These are phyloP conservation scores for Ips nitidus DNA, from an alignment of 1,140 invertebrate genomes.

Conservation along the genomic window DNA sequence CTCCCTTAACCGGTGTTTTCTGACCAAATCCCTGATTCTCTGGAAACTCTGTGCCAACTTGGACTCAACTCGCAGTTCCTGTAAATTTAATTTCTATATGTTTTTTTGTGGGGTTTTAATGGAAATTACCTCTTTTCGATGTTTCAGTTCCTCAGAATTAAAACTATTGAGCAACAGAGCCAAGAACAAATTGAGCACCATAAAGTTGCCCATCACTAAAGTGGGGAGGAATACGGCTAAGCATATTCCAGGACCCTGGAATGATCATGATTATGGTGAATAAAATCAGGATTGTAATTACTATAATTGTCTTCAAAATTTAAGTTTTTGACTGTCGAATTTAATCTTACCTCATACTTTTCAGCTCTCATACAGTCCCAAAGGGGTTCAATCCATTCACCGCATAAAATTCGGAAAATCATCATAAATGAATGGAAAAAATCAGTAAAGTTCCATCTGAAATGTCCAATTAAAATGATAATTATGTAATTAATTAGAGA, in stretches of 20 bases:
- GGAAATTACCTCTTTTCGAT: slow-evolving; percentile 85
- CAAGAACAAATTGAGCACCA: slow-evolving; percentile 96
- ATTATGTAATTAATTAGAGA: too few relatives aligned
- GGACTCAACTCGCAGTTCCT: slow-evolving; percentile 82
- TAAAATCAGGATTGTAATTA: too few relatives aligned
- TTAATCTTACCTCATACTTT: slow-evolving; percentile 59
- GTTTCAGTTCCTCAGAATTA: slow-evolving; percentile 90
- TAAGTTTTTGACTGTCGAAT: not conserved
- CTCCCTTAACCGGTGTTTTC: slow-evolving; percentile 72
- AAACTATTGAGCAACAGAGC: slow-evolving; percentile 96
- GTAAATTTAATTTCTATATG: slow-evolving; percentile 19
- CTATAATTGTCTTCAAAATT: too few relatives aligned
- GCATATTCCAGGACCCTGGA: slow-evolving; percentile 71
- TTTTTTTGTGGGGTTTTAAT: too few relatives aligned
- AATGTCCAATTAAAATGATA: slow-evolving; percentile 39
- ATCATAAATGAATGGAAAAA: slow-evolving; percentile 96
- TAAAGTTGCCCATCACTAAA: slow-evolving; percentile 90
- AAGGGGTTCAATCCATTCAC: slow-evolving; percentile 90
- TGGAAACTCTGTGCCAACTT: slow-evolving; percentile 82
- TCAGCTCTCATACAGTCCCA: slow-evolving; percentile 93
- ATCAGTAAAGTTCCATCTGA: slow-evolving; percentile 90
- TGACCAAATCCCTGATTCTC: slow-evolving; percentile 75
- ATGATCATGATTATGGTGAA: too few relatives aligned
- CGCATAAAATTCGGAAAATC: slow-evolving; percentile 91
- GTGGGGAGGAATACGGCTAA: slow-evolving; percentile 88